Evolutionary conservation across 1,140 invertebrate species (phyloP).

Genomic region (Grapholita molesta): DNA sequence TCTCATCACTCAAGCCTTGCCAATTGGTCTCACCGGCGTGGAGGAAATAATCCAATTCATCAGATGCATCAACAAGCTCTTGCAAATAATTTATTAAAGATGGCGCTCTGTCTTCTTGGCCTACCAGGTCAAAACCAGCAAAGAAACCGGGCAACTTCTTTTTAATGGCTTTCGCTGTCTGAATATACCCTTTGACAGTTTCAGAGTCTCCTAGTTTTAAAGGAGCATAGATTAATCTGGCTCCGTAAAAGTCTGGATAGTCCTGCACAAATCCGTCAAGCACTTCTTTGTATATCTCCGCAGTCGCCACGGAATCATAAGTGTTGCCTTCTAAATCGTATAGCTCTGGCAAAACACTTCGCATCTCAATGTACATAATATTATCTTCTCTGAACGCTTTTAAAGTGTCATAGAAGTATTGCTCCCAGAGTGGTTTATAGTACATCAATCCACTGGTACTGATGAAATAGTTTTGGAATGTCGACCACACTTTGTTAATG

Average conservation of each 20-base stretch:
- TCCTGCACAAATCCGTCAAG: slow-evolving; percentile 78
- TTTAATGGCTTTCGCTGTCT: slow-evolving; percentile 71
- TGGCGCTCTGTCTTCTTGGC: slow-evolving; percentile 84
- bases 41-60: slow-evolving; percentile 84
- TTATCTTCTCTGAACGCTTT: slow-evolving; percentile 87
- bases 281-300: slow-evolving; percentile 80
- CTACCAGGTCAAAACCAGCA: slow-evolving; percentile 88
- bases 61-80: slow-evolving; percentile 72
- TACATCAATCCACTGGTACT: slow-evolving; percentile 80
- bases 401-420: slow-evolving; percentile 85
- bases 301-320: slow-evolving; percentile 77
- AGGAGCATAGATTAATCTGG: slow-evolving; percentile 86
- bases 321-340: slow-evolving; percentile 82
- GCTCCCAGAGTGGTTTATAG: slow-evolving; percentile 83
- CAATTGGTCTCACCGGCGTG: slow-evolving; percentile 92
- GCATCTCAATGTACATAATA: slow-evolving; percentile 88
- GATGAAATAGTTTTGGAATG: slow-evolving; percentile 83
- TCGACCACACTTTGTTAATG: slow-evolving; percentile 83
- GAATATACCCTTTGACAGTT: slow-evolving; percentile 73
- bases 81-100: slow-evolving; percentile 81
- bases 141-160: slow-evolving; percentile 79
- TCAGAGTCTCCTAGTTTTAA: slow-evolving; percentile 55
- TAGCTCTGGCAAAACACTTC: slow-evolving; percentile 78
- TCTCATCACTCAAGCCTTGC: slow-evolving; percentile 84
- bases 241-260: slow-evolving; percentile 84